phyloP scores from a whole-genome alignment of 2,797 vertebrate genomes.

The Cuniculus paca region DNA sequence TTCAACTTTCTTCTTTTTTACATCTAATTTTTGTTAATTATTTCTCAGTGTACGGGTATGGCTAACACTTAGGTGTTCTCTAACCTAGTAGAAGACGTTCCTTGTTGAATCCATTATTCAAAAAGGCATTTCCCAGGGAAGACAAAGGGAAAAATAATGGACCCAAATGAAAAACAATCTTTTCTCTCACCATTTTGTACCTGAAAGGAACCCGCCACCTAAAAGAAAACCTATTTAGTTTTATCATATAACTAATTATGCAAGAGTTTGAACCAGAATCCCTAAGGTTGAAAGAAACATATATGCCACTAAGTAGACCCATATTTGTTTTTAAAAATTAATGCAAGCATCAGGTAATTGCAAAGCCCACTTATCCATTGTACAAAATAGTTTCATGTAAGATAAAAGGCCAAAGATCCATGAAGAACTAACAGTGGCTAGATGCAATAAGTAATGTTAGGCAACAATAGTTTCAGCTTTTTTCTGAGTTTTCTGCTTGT shows the following conservation, averaged over 20 bases:
- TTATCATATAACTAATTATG: slow-evolving; percentile 55
- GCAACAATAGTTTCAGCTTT: slow-evolving; percentile 84
- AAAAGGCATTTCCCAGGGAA: slow-evolving; percentile 27
- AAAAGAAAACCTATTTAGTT: slow-evolving; percentile 63
- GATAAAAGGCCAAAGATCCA: slow-evolving; percentile 83
- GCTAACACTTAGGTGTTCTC: slow-evolving; percentile 26
- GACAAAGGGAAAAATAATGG: slow-evolving; percentile 43
- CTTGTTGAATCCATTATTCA: background rate
- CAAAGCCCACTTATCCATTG: slow-evolving; percentile 77
- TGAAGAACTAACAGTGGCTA: slow-evolving; percentile 84
- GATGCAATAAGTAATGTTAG: slow-evolving; percentile 84
- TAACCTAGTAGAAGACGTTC: slow-evolving; percentile 4
- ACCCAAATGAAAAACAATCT: slow-evolving; percentile 2
- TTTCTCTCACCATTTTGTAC: slow-evolving; percentile 52
- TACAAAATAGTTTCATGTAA: slow-evolving; percentile 83
- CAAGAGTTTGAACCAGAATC: slow-evolving; percentile 50
- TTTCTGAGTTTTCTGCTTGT: slow-evolving; percentile 86
- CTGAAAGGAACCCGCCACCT: slow-evolving; percentile 54
- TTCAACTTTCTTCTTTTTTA: slow-evolving; percentile 8
- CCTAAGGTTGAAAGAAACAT: slow-evolving; percentile 17
- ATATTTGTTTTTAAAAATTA: slow-evolving; percentile 84
- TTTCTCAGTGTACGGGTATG: background rate
- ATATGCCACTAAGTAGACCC: background rate
- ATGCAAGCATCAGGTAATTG: slow-evolving; percentile 82
- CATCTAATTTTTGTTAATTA: slow-evolving; percentile 16